A percentile compares a stretch with the other conserved stretches of the same genome.
phyloP scores from a whole-genome alignment of 2,888 invertebrate species.

The Rambutsinella grinnellia region DNA sequence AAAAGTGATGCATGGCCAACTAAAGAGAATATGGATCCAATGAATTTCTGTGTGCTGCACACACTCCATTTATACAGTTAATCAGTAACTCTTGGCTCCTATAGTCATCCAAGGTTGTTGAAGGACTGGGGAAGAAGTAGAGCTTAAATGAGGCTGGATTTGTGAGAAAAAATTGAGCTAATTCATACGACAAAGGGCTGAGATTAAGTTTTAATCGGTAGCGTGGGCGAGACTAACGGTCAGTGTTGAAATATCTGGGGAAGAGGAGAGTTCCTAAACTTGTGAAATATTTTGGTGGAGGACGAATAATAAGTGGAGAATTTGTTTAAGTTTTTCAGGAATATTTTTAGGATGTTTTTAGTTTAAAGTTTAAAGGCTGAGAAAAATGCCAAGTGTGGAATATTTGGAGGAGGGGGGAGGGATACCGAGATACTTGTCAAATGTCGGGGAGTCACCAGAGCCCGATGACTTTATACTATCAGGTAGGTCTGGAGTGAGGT shows the following conservation, averaged over 20 bases:
- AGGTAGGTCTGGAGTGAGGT: constrained; percentile 19
- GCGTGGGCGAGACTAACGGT: background rate
- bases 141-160: no score
- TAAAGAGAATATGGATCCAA: constrained; percentile 43
- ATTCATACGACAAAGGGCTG: no score
- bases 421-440: constrained; percentile 32
- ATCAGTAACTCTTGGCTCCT: constrained; percentile 15
- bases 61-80: constrained; percentile 6
- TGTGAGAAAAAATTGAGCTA: no score
- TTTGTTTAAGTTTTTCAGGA: background rate
- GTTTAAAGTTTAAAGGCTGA: background rate
- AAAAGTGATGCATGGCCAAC: constrained; percentile 48
- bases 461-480: constrained; percentile 31
- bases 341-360: background rate
- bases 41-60: constrained; percentile 32
- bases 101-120: constrained; percentile 40
- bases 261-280: constrained; percentile 15
- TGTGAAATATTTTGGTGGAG: no score
- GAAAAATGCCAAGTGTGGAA: constrained; percentile 45
- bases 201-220: background rate
- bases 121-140: no score
- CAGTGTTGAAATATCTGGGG: constrained; percentile 44
- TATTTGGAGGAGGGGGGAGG: constrained; percentile 10
- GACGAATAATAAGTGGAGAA: background rate
- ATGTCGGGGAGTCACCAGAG: constrained; percentile 43